Conservation (phyloP, 2,888 invertebrate genomes). For the Cistogaster globosa region DNA sequence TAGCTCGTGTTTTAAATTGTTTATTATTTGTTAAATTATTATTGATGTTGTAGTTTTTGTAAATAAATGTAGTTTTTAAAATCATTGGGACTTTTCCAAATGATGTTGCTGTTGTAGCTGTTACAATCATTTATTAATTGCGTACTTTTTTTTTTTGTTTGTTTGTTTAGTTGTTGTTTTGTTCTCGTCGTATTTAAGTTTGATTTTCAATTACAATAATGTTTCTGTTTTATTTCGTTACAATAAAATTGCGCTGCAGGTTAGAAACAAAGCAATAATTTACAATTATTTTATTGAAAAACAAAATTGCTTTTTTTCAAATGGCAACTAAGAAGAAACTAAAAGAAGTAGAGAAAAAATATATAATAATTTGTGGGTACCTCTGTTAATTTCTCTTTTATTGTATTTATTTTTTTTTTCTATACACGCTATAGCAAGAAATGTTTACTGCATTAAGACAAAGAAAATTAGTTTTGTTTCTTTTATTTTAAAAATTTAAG, state of each 20-base stretch:
- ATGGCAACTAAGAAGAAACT: neutral
- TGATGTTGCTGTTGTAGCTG: conserved; percentile 44
- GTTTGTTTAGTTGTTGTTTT: neutral
- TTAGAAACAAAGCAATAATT: conserved; percentile 18
- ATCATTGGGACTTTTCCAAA: conserved; percentile 63
- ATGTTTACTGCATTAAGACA: too few relatives aligned
- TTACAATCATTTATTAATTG: conserved; percentile 58
- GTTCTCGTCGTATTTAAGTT: neutral
- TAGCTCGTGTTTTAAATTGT: conserved; percentile 39
- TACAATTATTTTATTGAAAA: neutral
- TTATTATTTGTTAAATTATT: conserved; percentile 44
- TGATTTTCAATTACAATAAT: conserved; percentile 27
- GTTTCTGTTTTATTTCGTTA: conserved; percentile 7
- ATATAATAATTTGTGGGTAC: too few relatives aligned
- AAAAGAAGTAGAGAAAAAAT: neutral
- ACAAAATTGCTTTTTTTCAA: neutral
- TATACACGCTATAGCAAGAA: too few relatives aligned
- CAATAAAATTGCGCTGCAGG: conserved; percentile 58
- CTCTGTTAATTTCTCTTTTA: too few relatives aligned
- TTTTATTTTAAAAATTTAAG: too few relatives aligned
- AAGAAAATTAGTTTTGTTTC: too few relatives aligned
- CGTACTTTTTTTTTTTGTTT: conserved; percentile 32
- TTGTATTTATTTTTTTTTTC: too few relatives aligned
- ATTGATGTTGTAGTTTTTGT: conserved; percentile 22
- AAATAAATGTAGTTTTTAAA: conserved; percentile 43